Conservation (phyloP, 2,888 invertebrate genomes). For the Anoplius nigerrimus region DNA sequence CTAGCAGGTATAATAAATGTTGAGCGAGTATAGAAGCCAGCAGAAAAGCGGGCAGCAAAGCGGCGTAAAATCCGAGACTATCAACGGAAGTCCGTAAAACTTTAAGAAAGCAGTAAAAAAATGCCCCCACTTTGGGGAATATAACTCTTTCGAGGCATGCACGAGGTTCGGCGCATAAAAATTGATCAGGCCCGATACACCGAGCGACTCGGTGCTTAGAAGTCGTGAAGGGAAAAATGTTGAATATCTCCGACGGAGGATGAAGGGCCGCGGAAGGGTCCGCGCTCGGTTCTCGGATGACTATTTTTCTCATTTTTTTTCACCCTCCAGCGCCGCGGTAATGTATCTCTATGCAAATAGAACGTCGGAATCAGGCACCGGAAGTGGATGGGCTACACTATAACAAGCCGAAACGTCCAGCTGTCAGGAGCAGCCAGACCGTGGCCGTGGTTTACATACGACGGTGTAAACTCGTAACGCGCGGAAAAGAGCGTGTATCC, state of each 20-base stretch:
- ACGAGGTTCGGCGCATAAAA: no score
- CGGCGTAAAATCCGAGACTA: no score
- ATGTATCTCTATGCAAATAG: slow-evolving; percentile 47
- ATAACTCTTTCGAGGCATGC: no score
- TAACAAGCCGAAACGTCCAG: slow-evolving; percentile 44
- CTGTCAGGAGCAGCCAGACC: slow-evolving; percentile 50
- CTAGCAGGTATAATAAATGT: no score
- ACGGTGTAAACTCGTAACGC: slow-evolving; percentile 37
- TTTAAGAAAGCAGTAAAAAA: no score
- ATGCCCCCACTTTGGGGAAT: background rate
- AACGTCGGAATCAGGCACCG: slow-evolving; percentile 50
- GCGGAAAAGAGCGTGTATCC: background rate
- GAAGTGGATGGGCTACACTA: slow-evolving; percentile 44
- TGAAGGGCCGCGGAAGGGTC: no score
- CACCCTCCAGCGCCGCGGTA: background rate
- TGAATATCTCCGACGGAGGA: background rate
- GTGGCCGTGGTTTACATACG: slow-evolving; percentile 33
- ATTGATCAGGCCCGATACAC: no score
- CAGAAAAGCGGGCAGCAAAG: no score
- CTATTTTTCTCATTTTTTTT: slow-evolving; percentile 7
- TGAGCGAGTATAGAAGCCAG: no score
- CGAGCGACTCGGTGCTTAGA: no score
- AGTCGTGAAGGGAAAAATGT: background rate
- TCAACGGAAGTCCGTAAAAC: no score
- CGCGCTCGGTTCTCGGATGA: no score